Conservation (phyloP, 2,113 vertebrate species). For the Hippoglossus stenolepis region DNA sequence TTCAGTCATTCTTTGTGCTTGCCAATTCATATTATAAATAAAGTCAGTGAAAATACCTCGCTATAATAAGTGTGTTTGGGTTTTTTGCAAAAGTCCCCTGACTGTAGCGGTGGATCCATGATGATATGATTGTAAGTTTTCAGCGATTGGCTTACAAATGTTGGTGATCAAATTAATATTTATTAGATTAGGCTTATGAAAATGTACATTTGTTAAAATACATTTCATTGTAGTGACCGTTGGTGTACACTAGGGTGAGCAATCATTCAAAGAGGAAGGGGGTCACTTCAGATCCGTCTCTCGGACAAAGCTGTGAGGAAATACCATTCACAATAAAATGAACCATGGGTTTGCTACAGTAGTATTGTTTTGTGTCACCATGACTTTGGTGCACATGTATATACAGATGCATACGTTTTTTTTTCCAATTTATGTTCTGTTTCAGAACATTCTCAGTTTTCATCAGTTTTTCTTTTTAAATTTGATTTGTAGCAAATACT, state of each 20-base stretch:
- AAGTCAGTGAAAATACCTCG: conserved; percentile 44
- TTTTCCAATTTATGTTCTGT: no score
- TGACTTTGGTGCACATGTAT: background rate
- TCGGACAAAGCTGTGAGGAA: background rate
- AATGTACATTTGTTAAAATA: background rate
- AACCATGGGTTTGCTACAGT: no score
- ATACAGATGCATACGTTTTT: no score
- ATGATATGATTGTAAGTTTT: background rate
- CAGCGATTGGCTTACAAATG: background rate
- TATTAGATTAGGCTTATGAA: background rate
- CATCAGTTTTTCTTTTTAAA: no score
- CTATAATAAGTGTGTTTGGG: background rate
- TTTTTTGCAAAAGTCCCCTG: background rate
- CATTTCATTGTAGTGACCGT: conserved; percentile 54
- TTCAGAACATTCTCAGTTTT: background rate
- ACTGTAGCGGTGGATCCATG: background rate
- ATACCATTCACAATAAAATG: background rate
- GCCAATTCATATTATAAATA: conserved; percentile 65
- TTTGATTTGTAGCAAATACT: no score
- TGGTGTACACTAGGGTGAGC: conserved; percentile 69
- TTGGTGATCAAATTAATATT: background rate
- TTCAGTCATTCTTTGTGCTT: conserved; percentile 57
- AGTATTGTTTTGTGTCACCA: background rate
- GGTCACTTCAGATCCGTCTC: background rate
- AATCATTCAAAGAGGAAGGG: conserved; percentile 34